Evolutionary conservation across 1,140 invertebrate genomes (phyloP), one percentile per base, ranked within the genome.

Genomic region (Chymomyza costata): DNA sequence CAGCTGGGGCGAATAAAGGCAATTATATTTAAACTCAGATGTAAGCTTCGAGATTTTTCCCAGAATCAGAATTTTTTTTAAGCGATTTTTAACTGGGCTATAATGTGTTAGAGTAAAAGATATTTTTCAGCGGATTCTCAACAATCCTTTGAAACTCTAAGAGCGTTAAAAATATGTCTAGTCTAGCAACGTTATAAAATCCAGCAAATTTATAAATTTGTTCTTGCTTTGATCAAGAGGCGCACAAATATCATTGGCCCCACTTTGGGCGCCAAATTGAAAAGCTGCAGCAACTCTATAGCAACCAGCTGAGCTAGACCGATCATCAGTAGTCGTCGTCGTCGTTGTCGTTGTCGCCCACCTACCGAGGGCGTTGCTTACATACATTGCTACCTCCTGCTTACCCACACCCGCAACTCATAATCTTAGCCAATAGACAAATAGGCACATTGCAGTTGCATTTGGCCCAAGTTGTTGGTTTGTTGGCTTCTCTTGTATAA

Each of bases 281-380:
- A 6, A 18, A 16, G 48, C 50, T 34, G 50, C 46, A 38, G 21
- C 39, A 30, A n/a, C n/a, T n/a, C n/a, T n/a, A n/a, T n/a, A n/a
- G n/a, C n/a, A n/a, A n/a, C n/a, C n/a, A n/a, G n/a, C n/a, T 43
- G 25, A 16, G 50, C 49, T 18, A 1, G 13, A 18, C 19, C 34
- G 70, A 74, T 70, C 69, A 76, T 76, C 71, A 57, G 69, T 65
- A 69, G 70, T 64, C 48, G 28, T 31, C 51, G 25, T 25, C 19
- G 54, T 17, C 30, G 50, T 39, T 19, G 35, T 28, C 47, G 50
- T 28, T 38, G 39, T 70, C 71, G 71, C 71, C 71, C 71, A 76
- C 71, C 71, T 76, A 76, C 71, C 65, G 71, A 80, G 73, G 71
- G 70, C 70, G 70, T 76, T 78, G 39, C 66, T 66, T 28, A 53